A percentile compares a stretch with the other conserved stretches of the same genome.
These are phyloP conservation scores for Tor tambroides DNA, from an alignment of 2,113 vertebrate genomes.

Conservation along the genomic window DNA sequence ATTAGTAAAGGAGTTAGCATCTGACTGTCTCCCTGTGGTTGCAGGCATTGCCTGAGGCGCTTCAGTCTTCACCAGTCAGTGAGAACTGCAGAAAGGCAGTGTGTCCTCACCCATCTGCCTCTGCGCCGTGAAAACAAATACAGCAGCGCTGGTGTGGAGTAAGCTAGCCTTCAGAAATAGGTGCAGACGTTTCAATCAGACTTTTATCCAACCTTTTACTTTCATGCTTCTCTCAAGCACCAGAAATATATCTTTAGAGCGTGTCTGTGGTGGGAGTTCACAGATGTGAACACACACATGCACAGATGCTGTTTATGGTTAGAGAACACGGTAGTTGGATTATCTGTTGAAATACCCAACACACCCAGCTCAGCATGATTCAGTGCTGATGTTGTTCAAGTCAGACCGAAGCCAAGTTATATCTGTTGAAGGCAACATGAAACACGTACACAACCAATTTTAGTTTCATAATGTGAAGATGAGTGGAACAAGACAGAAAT, in stretches of 20 bases:
- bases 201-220: background rate
- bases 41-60: slow-evolving; percentile 46
- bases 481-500: background rate
- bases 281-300: slow-evolving; percentile 2
- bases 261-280: background rate
- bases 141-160: background rate
- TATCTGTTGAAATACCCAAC: slow-evolving; percentile 1
- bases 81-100: slow-evolving; percentile 25
- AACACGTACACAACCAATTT: background rate
- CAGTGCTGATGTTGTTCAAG: background rate
- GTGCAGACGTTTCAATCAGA: background rate
- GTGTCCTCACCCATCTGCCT: slow-evolving; percentile 24
- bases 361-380: slow-evolving; percentile 1
- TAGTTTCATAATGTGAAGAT: background rate
- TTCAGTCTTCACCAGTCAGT: slow-evolving; percentile 22
- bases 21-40: slow-evolving; percentile 29
- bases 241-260: background rate
- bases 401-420: background rate
- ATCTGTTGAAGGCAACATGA: background rate
- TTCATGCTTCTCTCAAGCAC: background rate
- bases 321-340: background rate
- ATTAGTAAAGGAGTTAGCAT: slow-evolving; percentile 23
- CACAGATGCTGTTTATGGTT: background rate
- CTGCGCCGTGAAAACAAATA: background rate
- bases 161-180: slow-evolving; percentile 6